A percentile compares a stretch with the other conserved stretches of the same genome.
phyloP scores from a whole-genome alignment of 2,113 vertebrate genomes.

The Pteruthius melanotis region DNA sequence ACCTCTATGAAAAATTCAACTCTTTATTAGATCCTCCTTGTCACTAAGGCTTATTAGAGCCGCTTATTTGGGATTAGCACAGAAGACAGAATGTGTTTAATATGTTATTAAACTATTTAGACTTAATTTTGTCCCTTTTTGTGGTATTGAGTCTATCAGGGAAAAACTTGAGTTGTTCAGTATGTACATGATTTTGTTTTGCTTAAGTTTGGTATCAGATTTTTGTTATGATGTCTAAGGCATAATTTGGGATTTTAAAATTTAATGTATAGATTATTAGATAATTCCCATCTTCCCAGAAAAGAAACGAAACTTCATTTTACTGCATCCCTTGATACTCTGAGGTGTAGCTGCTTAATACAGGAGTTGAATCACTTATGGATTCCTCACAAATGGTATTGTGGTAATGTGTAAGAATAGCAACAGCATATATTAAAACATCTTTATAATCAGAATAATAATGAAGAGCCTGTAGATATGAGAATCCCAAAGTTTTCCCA shows the following conservation, averaged over 20 bases:
- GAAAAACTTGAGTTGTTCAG: neutral
- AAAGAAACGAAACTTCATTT: conserved; percentile 1
- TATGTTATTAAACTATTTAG: conserved; percentile 36
- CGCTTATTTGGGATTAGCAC: conserved; percentile 24
- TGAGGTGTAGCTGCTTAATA: neutral
- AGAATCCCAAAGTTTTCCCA: conserved; percentile 66
- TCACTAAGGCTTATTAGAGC: conserved; percentile 46
- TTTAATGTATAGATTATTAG: conserved; percentile 15
- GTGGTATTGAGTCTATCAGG: neutral
- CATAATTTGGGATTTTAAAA: conserved; percentile 27
- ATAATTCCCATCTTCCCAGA: neutral
- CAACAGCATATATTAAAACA: conserved; percentile 33
- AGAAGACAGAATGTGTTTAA: conserved; percentile 33
- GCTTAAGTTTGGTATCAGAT: neutral
- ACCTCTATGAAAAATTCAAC: conserved; percentile 43
- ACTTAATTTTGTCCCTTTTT: neutral
- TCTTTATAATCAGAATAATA: conserved; percentile 41
- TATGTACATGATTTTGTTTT: neutral
- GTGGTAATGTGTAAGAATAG: conserved; percentile 1
- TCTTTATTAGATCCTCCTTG: conserved; percentile 46
- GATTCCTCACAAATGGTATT: neutral
- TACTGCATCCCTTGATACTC: neutral
- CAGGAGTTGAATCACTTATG: conserved; percentile 5
- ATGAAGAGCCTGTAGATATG: conserved; percentile 33
- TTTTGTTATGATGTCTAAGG: neutral